Base-by-base conservation (phyloP, 2,113 vertebrate genomes). In the Tautogolabrus adspersus region DNA sequence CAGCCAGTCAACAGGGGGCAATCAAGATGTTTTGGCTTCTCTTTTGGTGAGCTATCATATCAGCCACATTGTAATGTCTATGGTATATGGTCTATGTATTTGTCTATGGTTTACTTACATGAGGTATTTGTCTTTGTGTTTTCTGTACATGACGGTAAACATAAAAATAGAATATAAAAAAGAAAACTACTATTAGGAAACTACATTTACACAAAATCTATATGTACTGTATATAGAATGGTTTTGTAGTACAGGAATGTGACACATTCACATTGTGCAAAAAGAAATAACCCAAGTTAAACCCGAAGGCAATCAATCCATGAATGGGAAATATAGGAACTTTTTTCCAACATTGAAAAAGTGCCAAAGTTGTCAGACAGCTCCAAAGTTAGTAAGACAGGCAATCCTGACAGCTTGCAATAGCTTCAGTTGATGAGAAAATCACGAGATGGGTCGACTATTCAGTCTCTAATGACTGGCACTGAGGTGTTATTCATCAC, bases 331-430 rank as follows among this genome's bases (percentile, higher is more conserved):
- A 49, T 44, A 22, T 10, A 2, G 34, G 30, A 7, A 5, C 21
- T 30, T 26, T 59, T 44, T 77, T 65, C 18, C 58, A 47, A 42
- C 8, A 8, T 9, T 65, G 37, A 30, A 44, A 47, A 75, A 66
- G 3, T 21, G 63, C 6, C 13, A 47, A 13, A 47, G 38, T 49
- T 56, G 55, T 46, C 10, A 40, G 18, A 67, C 34, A 66, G 5
- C 34, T 70, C 7, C 13, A 47, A 16, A 52, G 37, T 42, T 52
- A 55, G 55, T 46, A 11, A 40, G 18, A 68, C 26, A 66, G 0
- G 46, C 40, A 34, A 55, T 26, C 69, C 30, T 21, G 52, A 57
- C n/a, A 26, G 23, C 26, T 11, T 26, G 18, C 46, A 47, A 2
- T 6, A 18, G 46, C 54, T 21, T 63, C 0, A 19, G 3, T 68